phyloP scores from a whole-genome alignment of 2,113 vertebrate genomes.

The Amblyornis subalaris region DNA sequence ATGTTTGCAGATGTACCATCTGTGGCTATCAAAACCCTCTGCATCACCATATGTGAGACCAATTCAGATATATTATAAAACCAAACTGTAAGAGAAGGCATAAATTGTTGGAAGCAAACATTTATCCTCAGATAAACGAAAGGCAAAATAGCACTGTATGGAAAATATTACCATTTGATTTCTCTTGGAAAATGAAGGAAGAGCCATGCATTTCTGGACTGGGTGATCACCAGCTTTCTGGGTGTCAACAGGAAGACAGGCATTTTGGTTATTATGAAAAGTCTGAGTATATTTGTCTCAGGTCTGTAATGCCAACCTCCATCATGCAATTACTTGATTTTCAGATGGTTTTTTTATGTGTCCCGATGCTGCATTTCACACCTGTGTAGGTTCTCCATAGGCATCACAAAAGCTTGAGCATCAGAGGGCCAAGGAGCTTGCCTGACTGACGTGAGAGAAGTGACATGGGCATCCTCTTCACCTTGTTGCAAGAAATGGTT shows the following conservation, averaged over 20 bases:
- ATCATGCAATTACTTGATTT: not conserved
- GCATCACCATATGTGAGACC: not conserved
- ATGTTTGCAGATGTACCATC: not conserved
- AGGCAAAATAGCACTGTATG: not conserved
- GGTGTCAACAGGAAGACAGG: not conserved
- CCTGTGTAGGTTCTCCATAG: not conserved
- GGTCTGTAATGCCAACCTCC: not conserved
- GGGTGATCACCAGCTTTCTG: not conserved
- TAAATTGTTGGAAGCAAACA: not conserved
- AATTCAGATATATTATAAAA: not conserved
- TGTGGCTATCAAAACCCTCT: not conserved
- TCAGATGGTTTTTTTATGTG: not conserved
- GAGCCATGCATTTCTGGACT: not conserved
- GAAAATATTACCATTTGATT: not conserved
- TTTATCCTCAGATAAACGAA: not conserved
- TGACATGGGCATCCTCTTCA: not conserved
- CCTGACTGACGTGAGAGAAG: not conserved
- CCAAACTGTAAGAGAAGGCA: not conserved
- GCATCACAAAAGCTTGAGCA: not conserved
- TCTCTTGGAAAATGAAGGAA: not conserved
- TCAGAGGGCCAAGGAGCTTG: not conserved
- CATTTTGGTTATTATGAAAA: not conserved
- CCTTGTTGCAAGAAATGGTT: not conserved
- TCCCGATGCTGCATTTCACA: not conserved
- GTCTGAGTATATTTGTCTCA: not conserved